Percentiles rank a stretch among this genome's conserved stretches.
These are phyloP conservation scores for Pogonognathellus flavescens DNA, from an alignment of 1,140 invertebrate species.

Conservation along the genomic window DNA sequence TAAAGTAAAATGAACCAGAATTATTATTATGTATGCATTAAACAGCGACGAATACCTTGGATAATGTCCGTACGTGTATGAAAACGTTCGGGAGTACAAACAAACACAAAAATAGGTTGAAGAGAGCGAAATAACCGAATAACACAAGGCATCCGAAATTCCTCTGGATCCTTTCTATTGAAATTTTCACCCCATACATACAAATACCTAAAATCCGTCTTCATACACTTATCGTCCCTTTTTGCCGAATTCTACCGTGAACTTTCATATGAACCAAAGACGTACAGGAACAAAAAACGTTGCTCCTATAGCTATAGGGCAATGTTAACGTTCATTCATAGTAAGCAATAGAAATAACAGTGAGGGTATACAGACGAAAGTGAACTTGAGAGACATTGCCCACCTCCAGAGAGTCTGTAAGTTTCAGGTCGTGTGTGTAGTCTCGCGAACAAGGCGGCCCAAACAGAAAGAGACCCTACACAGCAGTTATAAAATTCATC, in stretches of 20 bases:
- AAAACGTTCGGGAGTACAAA: neutral
- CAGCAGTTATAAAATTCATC: neutral
- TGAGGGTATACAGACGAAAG: no score
- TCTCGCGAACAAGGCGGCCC: neutral
- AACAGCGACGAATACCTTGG: neutral
- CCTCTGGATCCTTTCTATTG: neutral
- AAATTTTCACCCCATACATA: slow-evolving; percentile 20
- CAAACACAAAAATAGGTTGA: neutral
- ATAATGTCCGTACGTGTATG: neutral
- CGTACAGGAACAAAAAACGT: slow-evolving; percentile 9
- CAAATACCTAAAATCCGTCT: no score
- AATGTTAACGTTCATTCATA: neutral
- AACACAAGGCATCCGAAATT: slow-evolving; percentile 29
- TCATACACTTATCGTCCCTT: no score
- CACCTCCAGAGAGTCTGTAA: no score
- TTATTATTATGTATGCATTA: neutral
- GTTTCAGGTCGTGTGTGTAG: no score
- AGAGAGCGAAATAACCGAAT: neutral
- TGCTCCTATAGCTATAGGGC: neutral
- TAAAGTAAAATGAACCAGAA: neutral
- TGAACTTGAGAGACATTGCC: no score
- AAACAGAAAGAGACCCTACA: neutral
- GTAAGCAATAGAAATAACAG: no score
- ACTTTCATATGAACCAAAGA: neutral
- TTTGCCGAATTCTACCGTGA: no score